These are phyloP conservation scores for Microplitis deprimator DNA, from an alignment of 2,888 invertebrate species.

Conservation along the genomic window DNA sequence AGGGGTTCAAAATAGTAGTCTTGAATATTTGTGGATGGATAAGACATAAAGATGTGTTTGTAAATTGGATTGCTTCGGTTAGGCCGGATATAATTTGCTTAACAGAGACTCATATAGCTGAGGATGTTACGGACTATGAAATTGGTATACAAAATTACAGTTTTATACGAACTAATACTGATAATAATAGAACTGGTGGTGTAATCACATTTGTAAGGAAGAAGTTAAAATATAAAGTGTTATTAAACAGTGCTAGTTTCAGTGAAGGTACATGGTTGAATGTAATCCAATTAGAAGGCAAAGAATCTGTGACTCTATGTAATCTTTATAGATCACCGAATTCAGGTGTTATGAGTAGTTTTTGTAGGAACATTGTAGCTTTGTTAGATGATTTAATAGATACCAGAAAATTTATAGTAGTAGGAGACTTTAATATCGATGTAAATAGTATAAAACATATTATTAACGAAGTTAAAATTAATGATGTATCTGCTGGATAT, in stretches of 20 bases:
- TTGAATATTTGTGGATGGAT: constrained; percentile 17
- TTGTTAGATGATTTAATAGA: constrained; percentile 36
- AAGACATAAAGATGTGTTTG: constrained; percentile 13
- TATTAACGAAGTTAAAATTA: constrained; percentile 23
- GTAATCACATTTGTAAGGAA: constrained; percentile 23
- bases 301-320: constrained; percentile 28
- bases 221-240: constrained; percentile 9
- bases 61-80: not conserved
- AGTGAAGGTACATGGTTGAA: not conserved
- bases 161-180: constrained; percentile 7
- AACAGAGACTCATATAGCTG: constrained; percentile 24
- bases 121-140: constrained; percentile 21
- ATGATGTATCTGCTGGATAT: constrained; percentile 34
- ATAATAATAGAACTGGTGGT: constrained; percentile 28
- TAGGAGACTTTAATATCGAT: constrained; percentile 33
- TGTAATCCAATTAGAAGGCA: constrained; percentile 14
- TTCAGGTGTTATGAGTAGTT: constrained; percentile 31
- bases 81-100: constrained; percentile 13
- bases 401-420: constrained; percentile 23
- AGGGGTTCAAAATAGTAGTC: not conserved
- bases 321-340: constrained; percentile 40
- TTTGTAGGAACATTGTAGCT: constrained; percentile 23
- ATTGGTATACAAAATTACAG: constrained; percentile 20
- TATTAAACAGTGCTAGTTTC: constrained; percentile 2
- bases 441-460: constrained; percentile 33